Base-by-base conservation (phyloP, 2,113 vertebrate genomes). In the Macquaria ambigua region DNA sequence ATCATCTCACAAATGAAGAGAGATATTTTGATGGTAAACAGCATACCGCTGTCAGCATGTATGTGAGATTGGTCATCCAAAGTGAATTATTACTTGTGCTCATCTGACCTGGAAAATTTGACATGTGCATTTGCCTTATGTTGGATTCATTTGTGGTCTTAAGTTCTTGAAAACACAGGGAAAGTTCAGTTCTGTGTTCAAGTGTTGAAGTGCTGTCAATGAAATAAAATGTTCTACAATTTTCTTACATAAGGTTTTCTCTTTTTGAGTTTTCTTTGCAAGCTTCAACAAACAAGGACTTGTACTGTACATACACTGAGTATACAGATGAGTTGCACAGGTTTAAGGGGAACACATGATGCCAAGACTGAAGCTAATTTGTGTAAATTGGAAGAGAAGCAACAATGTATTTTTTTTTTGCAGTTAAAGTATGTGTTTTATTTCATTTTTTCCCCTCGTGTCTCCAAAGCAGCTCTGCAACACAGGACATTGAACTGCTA, bases 191-290 rank as follows among this genome's bases (percentile, higher is more conserved):
- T 91, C 66, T 89, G 82, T 93, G 86, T 89, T 89, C 48, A 58
- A 80, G 71, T 92, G 92, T 92, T 85, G 70, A 90, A 84, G 63
- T 87, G 84, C 81, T 91, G 92, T 94, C 85, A 78, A 87, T 87
- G 56, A 87, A 95, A 94, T 94, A 93, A 92, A 93, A 90, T 58
- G 74, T 90, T 92, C 76, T 87, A 84, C 85, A 86, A 82, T 91
- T 94, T 95, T 94, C 79, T 85, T 87, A 93, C 39, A 84, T n/a
- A 53, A 28, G 0, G 0, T 5, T 20, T 18, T 78, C 5, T 61
- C 6, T 50, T 77, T 25, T 31, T 56, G 20, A 61, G 48, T 79
- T 71, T 81, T 77, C 16, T 62, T 75, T 53, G 7, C 15, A n/a
- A 23, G n/a, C 20, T 6, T 43, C 8, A 20, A 48, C 39, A 21